Conservation (phyloP, 2,888 invertebrate genomes). For the Cyrtodaria siliqua region DNA sequence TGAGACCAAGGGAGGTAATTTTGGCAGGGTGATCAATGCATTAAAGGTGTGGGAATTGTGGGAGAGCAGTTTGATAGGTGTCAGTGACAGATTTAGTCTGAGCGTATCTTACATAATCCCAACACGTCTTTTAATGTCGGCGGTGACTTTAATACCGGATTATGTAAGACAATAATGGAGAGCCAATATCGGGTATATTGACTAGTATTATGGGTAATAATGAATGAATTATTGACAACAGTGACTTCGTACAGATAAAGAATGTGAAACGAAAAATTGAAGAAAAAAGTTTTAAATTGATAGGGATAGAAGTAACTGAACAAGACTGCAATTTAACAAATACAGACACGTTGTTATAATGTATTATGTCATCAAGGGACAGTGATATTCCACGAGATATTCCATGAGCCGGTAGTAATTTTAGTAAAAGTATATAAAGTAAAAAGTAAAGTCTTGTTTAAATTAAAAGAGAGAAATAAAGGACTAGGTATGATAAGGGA, state of each 20-base stretch:
- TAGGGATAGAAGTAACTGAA: too few species aligned
- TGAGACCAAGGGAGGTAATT: slow-evolving; percentile 5
- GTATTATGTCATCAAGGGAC: too few species aligned
- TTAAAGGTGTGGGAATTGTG: neutral
- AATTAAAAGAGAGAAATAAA: too few species aligned
- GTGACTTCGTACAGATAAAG: neutral
- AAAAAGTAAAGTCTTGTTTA: too few species aligned
- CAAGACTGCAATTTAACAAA: too few species aligned
- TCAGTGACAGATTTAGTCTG: slow-evolving; percentile 5
- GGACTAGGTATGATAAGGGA: too few species aligned
- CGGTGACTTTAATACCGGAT: neutral
- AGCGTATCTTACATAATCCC: slow-evolving; percentile 11
- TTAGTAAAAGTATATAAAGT: too few species aligned
- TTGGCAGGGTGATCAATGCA: neutral
- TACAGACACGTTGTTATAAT: too few species aligned
- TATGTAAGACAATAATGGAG: neutral
- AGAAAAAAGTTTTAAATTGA: neutral
- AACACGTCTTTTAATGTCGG: slow-evolving; percentile 10
- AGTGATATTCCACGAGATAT: too few species aligned
- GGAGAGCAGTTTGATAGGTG: slow-evolving; percentile 12
- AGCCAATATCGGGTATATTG: neutral
- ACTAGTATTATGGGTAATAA: neutral
- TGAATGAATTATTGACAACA: neutral
- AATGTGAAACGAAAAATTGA: neutral
- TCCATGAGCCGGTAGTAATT: too few species aligned